These are phyloP conservation scores for Resseliella maxima DNA, from an alignment of 2,888 invertebrate genomes.

Conservation along the genomic window DNA sequence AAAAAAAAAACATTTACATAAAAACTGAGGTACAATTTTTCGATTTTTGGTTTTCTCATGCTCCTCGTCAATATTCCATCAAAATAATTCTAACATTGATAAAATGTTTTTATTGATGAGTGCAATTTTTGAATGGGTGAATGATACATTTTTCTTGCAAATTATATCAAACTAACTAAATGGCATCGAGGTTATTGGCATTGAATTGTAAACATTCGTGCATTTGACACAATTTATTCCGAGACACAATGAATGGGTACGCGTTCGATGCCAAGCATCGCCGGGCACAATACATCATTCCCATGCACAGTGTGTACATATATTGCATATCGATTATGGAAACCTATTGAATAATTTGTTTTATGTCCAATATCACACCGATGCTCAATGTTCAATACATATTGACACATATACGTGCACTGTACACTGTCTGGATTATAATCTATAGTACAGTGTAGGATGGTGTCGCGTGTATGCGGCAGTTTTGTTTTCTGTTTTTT, in stretches of 20 bases:
- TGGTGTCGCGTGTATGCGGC: not conserved
- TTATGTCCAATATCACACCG: slow-evolving; percentile 47
- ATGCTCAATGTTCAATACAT: slow-evolving; percentile 41
- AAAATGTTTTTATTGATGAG: not conserved
- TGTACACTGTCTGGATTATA: slow-evolving; percentile 10
- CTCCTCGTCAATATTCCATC: too few species aligned
- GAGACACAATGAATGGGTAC: slow-evolving; percentile 12
- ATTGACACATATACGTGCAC: slow-evolving; percentile 35
- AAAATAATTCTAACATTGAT: too few species aligned
- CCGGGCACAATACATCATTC: slow-evolving; percentile 28
- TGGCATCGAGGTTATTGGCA: slow-evolving; percentile 48
- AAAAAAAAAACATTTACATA: too few species aligned
- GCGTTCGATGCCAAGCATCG: not conserved
- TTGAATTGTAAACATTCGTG: slow-evolving; percentile 35
- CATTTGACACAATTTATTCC: slow-evolving; percentile 51
- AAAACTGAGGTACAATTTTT: too few species aligned
- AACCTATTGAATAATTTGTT: slow-evolving; percentile 52
- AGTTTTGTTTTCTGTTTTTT: not conserved
- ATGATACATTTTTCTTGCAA: not conserved
- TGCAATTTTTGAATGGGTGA: not conserved
- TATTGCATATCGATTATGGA: slow-evolving; percentile 53
- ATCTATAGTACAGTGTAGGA: slow-evolving; percentile 2
- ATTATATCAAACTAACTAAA: slow-evolving; percentile 12
- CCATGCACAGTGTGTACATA: slow-evolving; percentile 16
- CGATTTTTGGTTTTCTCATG: too few species aligned